Evolutionary conservation across 2,113 vertebrate genomes (phyloP).

Genomic region (Podiceps cristatus): DNA sequence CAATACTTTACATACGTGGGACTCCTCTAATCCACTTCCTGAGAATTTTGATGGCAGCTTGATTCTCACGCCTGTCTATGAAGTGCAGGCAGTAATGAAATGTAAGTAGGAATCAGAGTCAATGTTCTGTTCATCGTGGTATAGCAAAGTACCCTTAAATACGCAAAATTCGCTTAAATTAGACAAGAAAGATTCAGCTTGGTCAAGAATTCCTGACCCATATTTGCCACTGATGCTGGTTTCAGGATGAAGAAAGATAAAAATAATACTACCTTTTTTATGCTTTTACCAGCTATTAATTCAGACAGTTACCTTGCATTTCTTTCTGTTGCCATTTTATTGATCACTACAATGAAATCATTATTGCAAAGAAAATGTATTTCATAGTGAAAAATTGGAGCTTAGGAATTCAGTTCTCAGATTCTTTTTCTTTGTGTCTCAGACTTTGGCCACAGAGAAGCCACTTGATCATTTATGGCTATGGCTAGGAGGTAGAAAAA

Average conservation of each 20-base stretch:
- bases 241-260: not conserved
- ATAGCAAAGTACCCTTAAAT: not conserved
- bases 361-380: not conserved
- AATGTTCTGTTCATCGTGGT: not conserved
- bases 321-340: not conserved
- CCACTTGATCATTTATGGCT: not conserved
- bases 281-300: not conserved
- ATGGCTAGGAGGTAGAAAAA: not conserved
- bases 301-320: not conserved
- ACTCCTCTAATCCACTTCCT: slow-evolving; percentile 66
- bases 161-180: not conserved
- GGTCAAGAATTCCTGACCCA: not conserved
- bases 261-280: not conserved
- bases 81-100: slow-evolving; percentile 84
- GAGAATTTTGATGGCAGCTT: slow-evolving; percentile 76
- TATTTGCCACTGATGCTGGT: not conserved
- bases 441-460: not conserved
- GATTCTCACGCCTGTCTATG: slow-evolving; percentile 82
- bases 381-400: not conserved
- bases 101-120: slow-evolving; percentile 79
- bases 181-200: not conserved
- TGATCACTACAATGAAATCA: not conserved
- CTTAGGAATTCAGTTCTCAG: not conserved
- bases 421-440: not conserved
- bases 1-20: slow-evolving; percentile 52